Evolutionary conservation across 2,113 vertebrate genomes (phyloP).

Genomic region (Acrocephalus arundinaceus): DNA sequence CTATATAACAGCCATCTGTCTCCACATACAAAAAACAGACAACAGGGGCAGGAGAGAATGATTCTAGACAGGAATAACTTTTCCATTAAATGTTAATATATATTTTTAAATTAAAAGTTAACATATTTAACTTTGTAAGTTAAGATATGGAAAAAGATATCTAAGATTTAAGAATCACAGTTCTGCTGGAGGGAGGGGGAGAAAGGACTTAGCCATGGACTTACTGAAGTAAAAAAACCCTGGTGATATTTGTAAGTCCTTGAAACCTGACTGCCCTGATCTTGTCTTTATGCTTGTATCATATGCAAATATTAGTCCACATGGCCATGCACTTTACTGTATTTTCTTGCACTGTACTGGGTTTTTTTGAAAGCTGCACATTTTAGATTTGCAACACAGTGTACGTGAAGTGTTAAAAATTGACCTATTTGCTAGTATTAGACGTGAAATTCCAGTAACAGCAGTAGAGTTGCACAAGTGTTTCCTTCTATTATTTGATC

Average conservation of each 20-base stretch:
- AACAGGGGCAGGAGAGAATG: neutral
- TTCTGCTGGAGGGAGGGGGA: neutral
- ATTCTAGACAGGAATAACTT: neutral
- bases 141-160: neutral
- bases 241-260: neutral
- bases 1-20: neutral
- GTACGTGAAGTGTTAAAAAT: constrained; percentile 8
- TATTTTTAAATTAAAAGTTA: neutral
- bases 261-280: neutral
- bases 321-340: neutral
- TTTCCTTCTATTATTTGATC: neutral
- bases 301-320: neutral
- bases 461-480: neutral
- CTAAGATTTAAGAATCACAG: neutral
- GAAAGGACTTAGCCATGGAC: neutral
- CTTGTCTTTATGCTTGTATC: neutral
- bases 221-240: neutral
- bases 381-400: neutral
- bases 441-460: constrained; percentile 28
- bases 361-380: neutral
- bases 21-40: neutral
- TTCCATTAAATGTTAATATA: neutral
- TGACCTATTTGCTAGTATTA: constrained; percentile 8
- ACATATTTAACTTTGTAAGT: neutral
- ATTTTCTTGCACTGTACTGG: neutral